phyloP scores from a whole-genome alignment of 2,113 vertebrate species.

The Callipepla californica region DNA sequence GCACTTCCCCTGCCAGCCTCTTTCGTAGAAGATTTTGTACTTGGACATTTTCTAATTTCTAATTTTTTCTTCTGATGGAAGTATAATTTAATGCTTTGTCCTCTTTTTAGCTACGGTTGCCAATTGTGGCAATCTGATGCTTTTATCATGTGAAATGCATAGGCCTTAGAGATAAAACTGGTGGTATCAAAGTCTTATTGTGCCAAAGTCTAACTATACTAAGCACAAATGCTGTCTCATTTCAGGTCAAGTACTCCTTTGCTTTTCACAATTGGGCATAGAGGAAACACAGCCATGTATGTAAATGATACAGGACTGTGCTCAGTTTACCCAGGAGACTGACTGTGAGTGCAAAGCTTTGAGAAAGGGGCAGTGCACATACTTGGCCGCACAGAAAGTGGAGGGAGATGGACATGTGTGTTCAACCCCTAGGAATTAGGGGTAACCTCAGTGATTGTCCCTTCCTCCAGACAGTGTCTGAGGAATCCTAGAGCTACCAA shows the following conservation, averaged over 20 bases:
- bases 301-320: accelerated
- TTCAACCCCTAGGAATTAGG: neutral
- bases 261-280: neutral
- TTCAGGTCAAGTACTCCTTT: neutral
- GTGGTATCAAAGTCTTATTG: neutral
- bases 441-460: neutral
- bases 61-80: too few species aligned
- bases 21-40: conserved; percentile 47
- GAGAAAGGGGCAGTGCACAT: accelerated
- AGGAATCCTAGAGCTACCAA: neutral
- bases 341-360: neutral
- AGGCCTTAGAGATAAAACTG: neutral
- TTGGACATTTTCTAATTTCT: conserved; percentile 23
- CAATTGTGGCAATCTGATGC: conserved; percentile 21
- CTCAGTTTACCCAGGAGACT: neutral
- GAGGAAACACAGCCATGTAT: neutral
- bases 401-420: neutral
- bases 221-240: neutral
- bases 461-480: neutral
- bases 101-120: neutral
- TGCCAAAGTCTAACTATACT: neutral
- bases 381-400: neutral
- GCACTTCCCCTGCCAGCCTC: conserved; percentile 18
- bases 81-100: neutral
- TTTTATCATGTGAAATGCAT: conserved; percentile 1